phyloP scores from a whole-genome alignment of 1,140 invertebrate species.

The Oryctes rhinoceros region DNA sequence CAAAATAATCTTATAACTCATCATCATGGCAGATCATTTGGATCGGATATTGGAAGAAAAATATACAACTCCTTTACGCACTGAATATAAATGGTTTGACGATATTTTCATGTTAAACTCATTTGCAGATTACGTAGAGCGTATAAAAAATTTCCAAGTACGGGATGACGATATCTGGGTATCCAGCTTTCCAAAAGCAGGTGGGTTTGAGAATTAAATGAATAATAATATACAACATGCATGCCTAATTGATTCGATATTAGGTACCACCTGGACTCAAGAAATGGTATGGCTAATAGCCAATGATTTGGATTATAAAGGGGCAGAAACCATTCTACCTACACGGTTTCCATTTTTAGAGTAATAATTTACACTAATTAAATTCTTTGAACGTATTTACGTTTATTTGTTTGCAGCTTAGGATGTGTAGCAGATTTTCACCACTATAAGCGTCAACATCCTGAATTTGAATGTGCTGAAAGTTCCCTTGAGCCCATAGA shows the following conservation, averaged over 20 bases:
- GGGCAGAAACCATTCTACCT: conserved; percentile 65
- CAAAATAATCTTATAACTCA: neutral
- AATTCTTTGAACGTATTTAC: neutral
- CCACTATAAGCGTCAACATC: neutral
- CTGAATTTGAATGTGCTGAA: neutral
- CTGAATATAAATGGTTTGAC: neutral
- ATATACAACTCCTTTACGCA: neutral
- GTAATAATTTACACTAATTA: conserved; percentile 61
- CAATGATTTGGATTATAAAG: conserved; percentile 75
- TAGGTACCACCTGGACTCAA: conserved; percentile 85
- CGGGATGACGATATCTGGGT: conserved; percentile 80
- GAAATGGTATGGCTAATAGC: conserved; percentile 81
- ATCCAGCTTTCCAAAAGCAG: conserved; percentile 82
- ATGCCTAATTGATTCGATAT: neutral
- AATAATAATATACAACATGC: neutral
- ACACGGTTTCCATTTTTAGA: conserved; percentile 79
- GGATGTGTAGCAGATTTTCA: conserved; percentile 25
- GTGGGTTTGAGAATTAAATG: conserved; percentile 84
- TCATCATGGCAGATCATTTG: conserved; percentile 26
- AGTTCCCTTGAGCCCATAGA: neutral
- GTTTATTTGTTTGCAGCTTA: conserved; percentile 9
- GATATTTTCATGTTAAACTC: conserved; percentile 7
- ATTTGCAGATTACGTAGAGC: neutral
- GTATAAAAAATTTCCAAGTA: conserved; percentile 56
- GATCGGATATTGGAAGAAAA: conserved; percentile 20